These are phyloP conservation scores for Megalurothrips usitatus DNA, from an alignment of 2,888 invertebrate genomes.

Conservation along the genomic window DNA sequence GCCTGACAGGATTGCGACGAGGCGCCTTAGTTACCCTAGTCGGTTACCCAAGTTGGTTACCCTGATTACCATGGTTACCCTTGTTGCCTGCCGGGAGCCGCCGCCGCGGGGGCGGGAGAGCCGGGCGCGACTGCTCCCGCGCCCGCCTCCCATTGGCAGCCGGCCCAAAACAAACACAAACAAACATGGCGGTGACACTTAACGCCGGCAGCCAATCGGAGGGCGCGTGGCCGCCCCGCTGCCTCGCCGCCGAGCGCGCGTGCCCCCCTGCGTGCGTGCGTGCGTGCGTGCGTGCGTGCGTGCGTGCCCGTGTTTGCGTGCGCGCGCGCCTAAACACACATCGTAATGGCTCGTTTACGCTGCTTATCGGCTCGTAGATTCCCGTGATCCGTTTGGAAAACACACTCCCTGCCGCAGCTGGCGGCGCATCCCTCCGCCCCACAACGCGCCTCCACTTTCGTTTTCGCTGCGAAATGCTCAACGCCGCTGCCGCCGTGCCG, in stretches of 20 bases:
- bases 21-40: no score
- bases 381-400: conserved; percentile 5
- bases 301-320: not conserved
- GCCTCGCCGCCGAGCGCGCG: not conserved
- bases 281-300: not conserved
- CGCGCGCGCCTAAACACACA: not conserved
- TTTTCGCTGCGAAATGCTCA: not conserved
- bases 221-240: not conserved
- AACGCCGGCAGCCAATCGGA: not conserved
- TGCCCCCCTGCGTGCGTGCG: not conserved
- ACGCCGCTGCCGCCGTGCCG: no score
- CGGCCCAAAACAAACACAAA: not conserved
- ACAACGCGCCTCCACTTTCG: not conserved
- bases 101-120: not conserved
- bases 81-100: no score
- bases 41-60: no score
- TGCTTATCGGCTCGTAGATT: conserved; percentile 20
- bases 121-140: not conserved
- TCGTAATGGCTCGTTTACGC: conserved; percentile 10
- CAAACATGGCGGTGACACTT: not conserved
- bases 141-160: not conserved
- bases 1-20: not conserved
- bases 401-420: not conserved
- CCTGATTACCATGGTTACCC: no score
- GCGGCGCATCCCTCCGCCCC: not conserved